A percentile compares a stretch with the other conserved stretches of the same genome.
Conservation (phyloP, 2,888 invertebrate genomes). For the Empis livida region DNA sequence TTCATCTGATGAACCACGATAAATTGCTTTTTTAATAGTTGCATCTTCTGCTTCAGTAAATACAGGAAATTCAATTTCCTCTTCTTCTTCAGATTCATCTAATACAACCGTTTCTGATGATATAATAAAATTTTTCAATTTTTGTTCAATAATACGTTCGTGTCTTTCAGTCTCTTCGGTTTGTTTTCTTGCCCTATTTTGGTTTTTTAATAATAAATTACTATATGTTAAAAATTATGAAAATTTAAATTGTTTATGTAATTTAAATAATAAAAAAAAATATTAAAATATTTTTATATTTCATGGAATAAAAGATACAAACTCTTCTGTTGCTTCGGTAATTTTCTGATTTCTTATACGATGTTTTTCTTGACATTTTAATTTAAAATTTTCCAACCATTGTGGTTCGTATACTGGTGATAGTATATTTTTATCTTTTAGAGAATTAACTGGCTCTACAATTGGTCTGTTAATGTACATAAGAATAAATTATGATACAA, state of each 20-base stretch:
- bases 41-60: conserved; percentile 54
- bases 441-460: conserved; percentile 39
- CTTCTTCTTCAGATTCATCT: conserved; percentile 40
- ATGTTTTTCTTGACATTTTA: conserved; percentile 35
- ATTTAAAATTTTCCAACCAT: conserved; percentile 42
- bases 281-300: neutral
- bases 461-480: conserved; percentile 19
- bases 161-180: conserved; percentile 31
- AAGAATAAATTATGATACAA: too few relatives aligned
- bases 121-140: conserved; percentile 33
- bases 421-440: conserved; percentile 43
- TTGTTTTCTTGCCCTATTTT: conserved; percentile 20
- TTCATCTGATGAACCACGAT: conserved; percentile 47
- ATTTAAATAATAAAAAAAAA: neutral
- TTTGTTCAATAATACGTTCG: conserved; percentile 37
- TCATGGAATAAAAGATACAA: conserved; percentile 22
- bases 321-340: conserved; percentile 37
- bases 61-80: conserved; percentile 41
- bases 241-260: neutral
- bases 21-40: conserved; percentile 44
- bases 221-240: neutral
- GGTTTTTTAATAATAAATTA: neutral
- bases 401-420: conserved; percentile 38
- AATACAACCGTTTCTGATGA: conserved; percentile 30
- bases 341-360: conserved; percentile 36